Base-by-base conservation (phyloP, 2,113 vertebrate species). In the Bothrops jararaca region DNA sequence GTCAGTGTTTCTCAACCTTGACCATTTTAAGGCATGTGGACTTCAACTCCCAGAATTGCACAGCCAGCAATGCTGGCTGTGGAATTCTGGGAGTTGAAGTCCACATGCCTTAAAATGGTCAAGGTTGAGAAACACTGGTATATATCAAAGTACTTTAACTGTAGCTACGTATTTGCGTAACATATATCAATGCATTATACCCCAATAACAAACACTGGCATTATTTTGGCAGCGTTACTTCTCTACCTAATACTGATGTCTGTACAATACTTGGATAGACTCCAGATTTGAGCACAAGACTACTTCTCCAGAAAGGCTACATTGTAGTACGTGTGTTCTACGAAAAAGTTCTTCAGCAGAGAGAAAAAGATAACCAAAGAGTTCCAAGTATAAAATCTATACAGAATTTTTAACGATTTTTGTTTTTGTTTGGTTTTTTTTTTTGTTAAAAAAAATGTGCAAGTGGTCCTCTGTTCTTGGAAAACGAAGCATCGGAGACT, bases 341-440 rank as follows among this genome's bases (percentile, higher is more conserved):
- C 60, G 60, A 94, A 69, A 69, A 60, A 56, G 85, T 89, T 88
- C 89, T 94, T 92, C 69, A 94, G 94, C 64, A 24, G 94, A 92
- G 2, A 91, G 92, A 91, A 91, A 89, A 92, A 90, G 58, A 26
- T 5, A 88, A 45, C 22, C 1, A 5, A 85, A 50, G 85, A 89
- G 12, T 93, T 57, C 52, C 86, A 96, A 95, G 95, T 94, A 95
- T 95, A 95, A 96, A 95, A 89, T 96, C 95, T 97, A 53, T 96
- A 95, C 95, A 96, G 94, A 95, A 95, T 91, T 60, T 94, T 69
- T 39, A 86, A 89, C n/a, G 42, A 54, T 92, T 92, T 93, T 88
- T 45, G 45, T 39, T 22, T 90, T 94, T n/a, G 29, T 64, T 13
- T 50, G 1, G 10, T 52, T 52, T 52, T 52, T 52, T 52, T 11